Base-by-base conservation (phyloP, 2,797 vertebrate species). In the Platyrinchus mystaceus region DNA sequence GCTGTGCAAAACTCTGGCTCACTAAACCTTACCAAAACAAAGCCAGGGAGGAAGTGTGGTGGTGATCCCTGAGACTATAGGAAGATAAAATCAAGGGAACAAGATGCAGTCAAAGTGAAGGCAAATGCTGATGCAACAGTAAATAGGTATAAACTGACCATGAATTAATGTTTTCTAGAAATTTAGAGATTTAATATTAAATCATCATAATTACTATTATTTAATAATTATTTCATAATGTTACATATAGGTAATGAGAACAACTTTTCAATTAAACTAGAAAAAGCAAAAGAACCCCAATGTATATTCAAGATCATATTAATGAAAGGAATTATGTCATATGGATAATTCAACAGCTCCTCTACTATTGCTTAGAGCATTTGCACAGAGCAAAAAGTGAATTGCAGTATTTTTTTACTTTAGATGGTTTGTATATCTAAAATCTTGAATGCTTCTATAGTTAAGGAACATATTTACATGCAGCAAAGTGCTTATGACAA, bases 241-340 rank as follows among this genome's bases (percentile, higher is more conserved):
- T 53, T 78, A 41, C 58, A 64, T 55, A n/a, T 36, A 67, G n/a
- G 4, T 59, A 28, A 36, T 67, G 7, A 59, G 9, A 66, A 3
- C 37, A 88, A 15, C 20, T 10, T 85, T 86, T 76, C 47, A 36
- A 46, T 83, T 79, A n/a, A 76, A 69, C 27, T 64, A 53, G 47
- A 43, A 62, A 75, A 34, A 36, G 9, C 6, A 2, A 24, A 52
- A 73, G 39, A 56, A 4, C 10, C 1, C 0, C 26, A 39, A 1
- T 2, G 1, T 58, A 24, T 70, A 28, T 67, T 86, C 39, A 50
- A 47, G 46, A 67, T 32, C 6, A 3, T 77, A 44, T 43, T 83
- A 80, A 14, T 55, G 53, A 44, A 8, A 8, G 49, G 32, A 81
- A 41, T 90, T 74, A 26, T 18, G 9, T 81, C 20, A 44, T 2